These are phyloP conservation scores for Leptogaster cylindrica DNA, from an alignment of 2,888 invertebrate species.

Conservation along the genomic window DNA sequence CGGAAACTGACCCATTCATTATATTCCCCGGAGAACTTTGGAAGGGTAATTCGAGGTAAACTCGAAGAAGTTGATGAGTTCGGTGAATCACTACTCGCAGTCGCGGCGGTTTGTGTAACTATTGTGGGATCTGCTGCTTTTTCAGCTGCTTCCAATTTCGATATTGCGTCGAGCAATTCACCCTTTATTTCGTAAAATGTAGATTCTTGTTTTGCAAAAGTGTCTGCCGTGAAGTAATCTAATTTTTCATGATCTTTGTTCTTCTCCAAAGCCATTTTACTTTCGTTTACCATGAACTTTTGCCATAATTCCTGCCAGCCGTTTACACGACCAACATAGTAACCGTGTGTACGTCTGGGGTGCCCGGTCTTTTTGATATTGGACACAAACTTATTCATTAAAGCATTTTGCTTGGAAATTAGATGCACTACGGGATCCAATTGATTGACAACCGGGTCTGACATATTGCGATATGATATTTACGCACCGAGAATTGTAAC, in stretches of 20 bases:
- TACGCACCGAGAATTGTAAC: no score
- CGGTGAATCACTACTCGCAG: neutral
- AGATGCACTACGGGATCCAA: neutral
- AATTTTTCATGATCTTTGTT: neutral
- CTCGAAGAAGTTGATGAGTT: no score
- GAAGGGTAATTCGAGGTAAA: neutral
- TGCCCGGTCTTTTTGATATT: neutral
- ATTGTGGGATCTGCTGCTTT: neutral
- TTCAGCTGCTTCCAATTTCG: neutral
- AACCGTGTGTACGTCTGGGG: neutral
- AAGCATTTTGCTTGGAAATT: neutral
- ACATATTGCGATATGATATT: neutral
- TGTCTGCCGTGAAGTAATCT: neutral
- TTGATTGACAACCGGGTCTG: neutral
- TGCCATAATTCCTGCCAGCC: neutral
- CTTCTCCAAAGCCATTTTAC: neutral
- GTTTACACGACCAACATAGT: neutral
- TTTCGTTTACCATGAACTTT: neutral
- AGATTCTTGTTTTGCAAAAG: neutral
- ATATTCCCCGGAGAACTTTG: neutral
- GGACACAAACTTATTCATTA: neutral
- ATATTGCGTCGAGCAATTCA: neutral
- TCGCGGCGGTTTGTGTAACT: neutral
- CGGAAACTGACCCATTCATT: neutral
- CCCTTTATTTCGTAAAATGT: neutral